Evolutionary conservation across 2,888 invertebrate species (phyloP), one percentile per base, ranked within the genome.

Genomic region (Acanthosepion lycidas): DNA sequence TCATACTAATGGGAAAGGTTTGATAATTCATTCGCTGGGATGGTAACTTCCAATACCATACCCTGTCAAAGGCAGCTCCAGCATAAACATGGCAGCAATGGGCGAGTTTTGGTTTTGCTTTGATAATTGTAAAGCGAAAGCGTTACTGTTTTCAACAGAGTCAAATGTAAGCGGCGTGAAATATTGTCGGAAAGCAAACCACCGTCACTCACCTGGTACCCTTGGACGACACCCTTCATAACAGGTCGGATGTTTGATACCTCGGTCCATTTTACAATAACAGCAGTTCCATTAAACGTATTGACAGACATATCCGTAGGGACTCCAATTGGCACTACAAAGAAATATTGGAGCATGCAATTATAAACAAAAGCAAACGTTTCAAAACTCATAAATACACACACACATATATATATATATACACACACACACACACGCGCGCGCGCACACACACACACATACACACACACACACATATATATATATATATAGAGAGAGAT

Each of bases 261-360:
- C 0, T 99, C 98, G 26, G 95, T 98, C 99, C 99, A 99, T 12
- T 98, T 98, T 0, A 99, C 99, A 97, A 99, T 99, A 95, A 99
- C 98, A n/a, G 99, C 98, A 0, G 99, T 99, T 0, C 99, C 99
- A 97, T 99, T 99, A 97, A 98, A 99, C 0, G 99, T 98, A 26
- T 98, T 97, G 0, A 99, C 98, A 91, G 98, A 98, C 0, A 99
- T 98, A 97, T 98, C 98, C 96, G 99, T 98, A 3, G 99, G 99
- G 5, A 99, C 98, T 42, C 98, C 98, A 97, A 95, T 96, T 5
- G 97, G 97, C 95, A 97, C 97, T 97, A 95, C 8, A 95, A 95
- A 94, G 3, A 78, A 1, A 20, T 15, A 18, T 55, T 18, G 15
- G 0, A 15, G 0, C 4, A 55, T 18, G 20, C 15, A 20, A 55